phyloP scores from a whole-genome alignment of 2,797 vertebrate genomes.

The Poeciliopsis paucimaculata region DNA sequence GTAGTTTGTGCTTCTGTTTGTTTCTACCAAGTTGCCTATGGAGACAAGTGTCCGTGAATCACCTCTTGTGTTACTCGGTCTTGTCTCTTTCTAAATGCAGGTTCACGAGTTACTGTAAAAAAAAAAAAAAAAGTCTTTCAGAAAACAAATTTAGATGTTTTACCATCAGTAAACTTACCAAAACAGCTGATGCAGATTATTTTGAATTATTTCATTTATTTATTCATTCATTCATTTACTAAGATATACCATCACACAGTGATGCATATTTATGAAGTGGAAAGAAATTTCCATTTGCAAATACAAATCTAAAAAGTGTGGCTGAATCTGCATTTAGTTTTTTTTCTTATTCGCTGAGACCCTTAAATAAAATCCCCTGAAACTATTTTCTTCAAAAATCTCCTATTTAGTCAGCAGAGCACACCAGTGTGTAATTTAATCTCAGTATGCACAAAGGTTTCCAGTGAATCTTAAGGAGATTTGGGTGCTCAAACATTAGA shows the following conservation, averaged over 20 bases:
- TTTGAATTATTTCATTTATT: background rate
- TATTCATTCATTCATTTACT: background rate
- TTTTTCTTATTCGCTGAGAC: background rate
- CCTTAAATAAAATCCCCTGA: background rate
- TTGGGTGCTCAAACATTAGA: background rate
- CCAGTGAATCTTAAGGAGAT: background rate
- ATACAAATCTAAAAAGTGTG: background rate
- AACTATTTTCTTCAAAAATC: background rate
- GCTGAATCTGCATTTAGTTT: background rate
- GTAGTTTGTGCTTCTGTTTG: conserved; percentile 44
- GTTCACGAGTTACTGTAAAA: conserved; percentile 28
- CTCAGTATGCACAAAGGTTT: background rate
- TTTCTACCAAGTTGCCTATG: conserved; percentile 32
- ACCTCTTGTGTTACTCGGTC: conserved; percentile 31
- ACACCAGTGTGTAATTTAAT: background rate
- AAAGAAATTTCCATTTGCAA: background rate
- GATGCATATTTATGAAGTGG: background rate
- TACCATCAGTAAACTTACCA: background rate
- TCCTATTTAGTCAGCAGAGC: background rate
- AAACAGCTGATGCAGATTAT: background rate
- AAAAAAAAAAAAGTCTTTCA: background rate
- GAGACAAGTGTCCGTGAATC: conserved; percentile 31
- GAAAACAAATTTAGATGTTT: conserved; percentile 27
- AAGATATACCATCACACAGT: background rate
- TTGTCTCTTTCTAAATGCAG: conserved; percentile 27